phyloP scores from a whole-genome alignment of 1,140 invertebrate genomes.

The Bombyx mori region DNA sequence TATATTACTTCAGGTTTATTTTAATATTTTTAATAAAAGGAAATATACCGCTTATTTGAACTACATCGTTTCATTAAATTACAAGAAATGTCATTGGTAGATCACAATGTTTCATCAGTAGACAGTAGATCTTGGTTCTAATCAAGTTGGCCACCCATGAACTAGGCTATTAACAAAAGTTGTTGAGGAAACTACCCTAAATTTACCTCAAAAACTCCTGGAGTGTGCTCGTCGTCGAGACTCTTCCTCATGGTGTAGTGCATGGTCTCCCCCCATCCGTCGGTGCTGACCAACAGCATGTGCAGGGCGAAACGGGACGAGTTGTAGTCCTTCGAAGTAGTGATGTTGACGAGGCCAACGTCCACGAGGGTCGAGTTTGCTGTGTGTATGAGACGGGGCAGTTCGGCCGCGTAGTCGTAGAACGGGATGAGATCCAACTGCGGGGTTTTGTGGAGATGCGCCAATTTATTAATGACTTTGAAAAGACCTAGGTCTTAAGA shows the following conservation, averaged over 20 bases:
- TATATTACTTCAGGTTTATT: too few species aligned
- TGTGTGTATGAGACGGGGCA: conserved; percentile 76
- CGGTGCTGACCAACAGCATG: conserved; percentile 66
- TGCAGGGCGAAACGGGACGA: conserved; percentile 75
- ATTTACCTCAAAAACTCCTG: conserved; percentile 79
- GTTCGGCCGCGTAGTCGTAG: conserved; percentile 62
- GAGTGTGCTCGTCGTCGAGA: conserved; percentile 81
- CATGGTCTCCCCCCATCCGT: conserved; percentile 43
- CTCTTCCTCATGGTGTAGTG: conserved; percentile 69
- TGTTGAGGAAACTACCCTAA: background rate
- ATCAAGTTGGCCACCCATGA: too few species aligned
- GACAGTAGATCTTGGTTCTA: too few species aligned
- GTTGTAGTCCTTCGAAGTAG: conserved; percentile 57
- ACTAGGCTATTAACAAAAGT: too few species aligned
- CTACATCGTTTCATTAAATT: too few species aligned
- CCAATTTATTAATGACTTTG: background rate
- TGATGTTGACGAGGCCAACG: conserved; percentile 72
- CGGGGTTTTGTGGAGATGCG: conserved; percentile 18
- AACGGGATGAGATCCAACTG: conserved; percentile 72
- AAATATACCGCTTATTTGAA: too few species aligned
- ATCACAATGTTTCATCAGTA: too few species aligned
- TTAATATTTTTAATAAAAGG: too few species aligned
- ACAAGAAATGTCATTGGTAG: too few species aligned
- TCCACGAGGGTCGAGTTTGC: conserved; percentile 76
- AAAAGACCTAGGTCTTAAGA: too few species aligned